These are phyloP conservation scores for Leuciscus waleckii DNA, from an alignment of 2,797 vertebrate genomes.

Conservation along the genomic window DNA sequence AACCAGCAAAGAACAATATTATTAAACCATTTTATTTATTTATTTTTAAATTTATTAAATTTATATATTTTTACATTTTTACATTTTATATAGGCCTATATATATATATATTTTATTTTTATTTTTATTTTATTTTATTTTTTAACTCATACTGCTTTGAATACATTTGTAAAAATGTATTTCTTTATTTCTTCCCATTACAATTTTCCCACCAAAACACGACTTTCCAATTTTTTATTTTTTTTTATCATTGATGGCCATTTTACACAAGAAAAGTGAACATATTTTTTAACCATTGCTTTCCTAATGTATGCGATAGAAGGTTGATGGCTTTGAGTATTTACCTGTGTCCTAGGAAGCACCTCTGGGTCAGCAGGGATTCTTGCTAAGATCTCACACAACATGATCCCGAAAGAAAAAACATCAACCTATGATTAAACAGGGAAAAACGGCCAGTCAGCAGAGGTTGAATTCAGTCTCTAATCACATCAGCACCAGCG, in stretches of 20 bases:
- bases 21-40: too few species aligned
- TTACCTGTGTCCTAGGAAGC: constrained; percentile 79
- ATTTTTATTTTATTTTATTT: too few species aligned
- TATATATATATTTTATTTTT: too few species aligned
- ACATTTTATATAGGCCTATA: too few species aligned
- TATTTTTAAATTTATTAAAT: too few species aligned
- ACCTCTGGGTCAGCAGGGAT: constrained; percentile 81
- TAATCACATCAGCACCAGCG: constrained; percentile 1
- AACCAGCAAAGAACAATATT: too few species aligned
- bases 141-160: background rate
- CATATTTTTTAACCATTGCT: background rate
- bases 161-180: too few species aligned
- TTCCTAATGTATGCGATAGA: background rate
- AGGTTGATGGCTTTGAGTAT: background rate
- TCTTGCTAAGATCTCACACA: constrained; percentile 81
- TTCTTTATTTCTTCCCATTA: too few species aligned
- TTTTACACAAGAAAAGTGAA: background rate
- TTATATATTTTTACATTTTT: too few species aligned
- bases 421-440: constrained; percentile 76
- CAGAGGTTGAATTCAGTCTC: background rate
- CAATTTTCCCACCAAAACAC: too few species aligned
- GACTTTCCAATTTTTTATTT: background rate
- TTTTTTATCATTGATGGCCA: background rate
- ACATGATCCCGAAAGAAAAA: constrained; percentile 81
- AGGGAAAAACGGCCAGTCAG: background rate